These are phyloP conservation scores for Conus canariensis DNA, from an alignment of 2,888 invertebrate species.

Conservation along the genomic window DNA sequence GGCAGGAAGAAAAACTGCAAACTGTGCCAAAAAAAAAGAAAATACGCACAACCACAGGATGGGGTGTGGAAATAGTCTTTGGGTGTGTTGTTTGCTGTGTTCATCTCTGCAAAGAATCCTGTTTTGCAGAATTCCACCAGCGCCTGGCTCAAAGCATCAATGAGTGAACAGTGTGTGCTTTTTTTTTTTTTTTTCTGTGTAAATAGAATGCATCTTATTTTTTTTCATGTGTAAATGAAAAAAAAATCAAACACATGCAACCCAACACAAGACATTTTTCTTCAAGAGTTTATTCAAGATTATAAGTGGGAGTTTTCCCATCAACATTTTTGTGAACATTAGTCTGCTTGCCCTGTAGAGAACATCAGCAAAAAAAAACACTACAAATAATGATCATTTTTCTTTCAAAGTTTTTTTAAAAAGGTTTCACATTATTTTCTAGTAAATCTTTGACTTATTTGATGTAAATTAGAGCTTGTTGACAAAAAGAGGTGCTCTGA, in stretches of 20 bases:
- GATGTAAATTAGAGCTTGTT: background rate
- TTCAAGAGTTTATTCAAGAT: background rate
- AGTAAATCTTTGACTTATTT: background rate
- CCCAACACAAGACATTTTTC: background rate
- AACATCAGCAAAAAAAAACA: background rate
- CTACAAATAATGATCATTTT: background rate
- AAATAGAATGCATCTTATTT: background rate
- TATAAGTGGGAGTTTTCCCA: background rate
- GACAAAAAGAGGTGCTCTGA: background rate
- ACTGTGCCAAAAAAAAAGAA: background rate
- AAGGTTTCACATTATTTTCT: no score
- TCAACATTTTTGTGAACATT: background rate
- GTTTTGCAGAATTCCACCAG: background rate
- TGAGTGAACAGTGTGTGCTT: background rate
- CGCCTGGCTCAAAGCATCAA: background rate
- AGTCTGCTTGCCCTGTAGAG: background rate
- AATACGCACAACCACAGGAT: background rate
- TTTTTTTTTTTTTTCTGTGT: background rate
- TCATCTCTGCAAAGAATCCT: background rate
- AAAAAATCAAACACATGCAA: background rate
- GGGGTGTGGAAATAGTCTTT: background rate
- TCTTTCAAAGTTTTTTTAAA: background rate
- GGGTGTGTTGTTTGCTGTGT: slow-evolving; percentile 19
- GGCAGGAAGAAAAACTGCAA: slow-evolving; percentile 17
- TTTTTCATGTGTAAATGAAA: background rate